Base-by-base conservation (phyloP, 2,113 vertebrate genomes). In the Anolis sagrei region DNA sequence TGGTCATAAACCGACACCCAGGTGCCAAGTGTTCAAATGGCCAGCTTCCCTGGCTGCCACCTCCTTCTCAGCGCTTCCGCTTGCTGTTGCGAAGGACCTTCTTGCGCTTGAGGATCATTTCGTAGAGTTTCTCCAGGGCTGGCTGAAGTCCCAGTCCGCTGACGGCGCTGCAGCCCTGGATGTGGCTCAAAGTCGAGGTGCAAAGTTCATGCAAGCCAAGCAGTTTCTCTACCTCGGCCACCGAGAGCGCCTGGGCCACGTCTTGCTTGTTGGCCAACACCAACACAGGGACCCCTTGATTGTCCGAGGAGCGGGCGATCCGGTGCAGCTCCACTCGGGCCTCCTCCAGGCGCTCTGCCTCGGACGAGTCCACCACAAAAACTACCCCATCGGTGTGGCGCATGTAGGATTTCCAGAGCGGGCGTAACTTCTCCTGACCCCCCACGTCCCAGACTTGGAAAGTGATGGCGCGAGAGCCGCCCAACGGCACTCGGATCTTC, bases 371-470 rank as follows among this genome's bases (percentile, higher is more conserved):
- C 90, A 98, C 98, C 88, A 98, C 98, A 32, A 98, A 98, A 86
- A 98, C 98, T 83, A 98, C 93, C 32, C 97, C 98, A 0, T 98
- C 98, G 0, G 98, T 98, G 51, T 97, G 93, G 27, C 98, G 95
- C 0, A 97, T 98, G 95, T 98, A 98, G 0, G 98, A 98, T 91
- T 97, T 98, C 98, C 98, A 98, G 69, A 98, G 95, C 0, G 98
- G 98, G 1, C 98, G 95, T 58, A 98, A 95, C 93, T 98, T 98
- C 87, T 98, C 98, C 92, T 98, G 98, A 1, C 98, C 98, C 0
- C 98, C 98, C 5, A 98, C 98, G 1, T 98, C 98, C 98, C 98
- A 98, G 89, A 98, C 97, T 87, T 98, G 97, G 92, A 98, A 98
- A 89, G 97, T 96, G 69, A 97, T 96, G 80, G 94, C 89, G 1